Base-by-base conservation (phyloP, 2,113 vertebrate species). In the Paradoxurus hermaphroditus region DNA sequence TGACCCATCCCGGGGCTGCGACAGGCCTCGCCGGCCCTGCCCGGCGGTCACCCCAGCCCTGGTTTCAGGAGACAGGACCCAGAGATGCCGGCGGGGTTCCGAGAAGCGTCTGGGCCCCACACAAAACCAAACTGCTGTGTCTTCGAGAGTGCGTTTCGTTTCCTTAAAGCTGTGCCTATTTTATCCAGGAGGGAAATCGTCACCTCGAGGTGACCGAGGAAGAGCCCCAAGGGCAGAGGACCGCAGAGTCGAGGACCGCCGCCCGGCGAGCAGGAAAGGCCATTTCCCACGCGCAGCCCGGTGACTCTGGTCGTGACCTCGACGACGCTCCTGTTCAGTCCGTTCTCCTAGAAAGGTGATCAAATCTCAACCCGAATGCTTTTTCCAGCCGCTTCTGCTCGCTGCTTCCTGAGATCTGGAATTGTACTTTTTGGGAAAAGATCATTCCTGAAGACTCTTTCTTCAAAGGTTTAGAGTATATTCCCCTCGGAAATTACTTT, bases 391-490 rank as follows among this genome's bases (percentile, higher is more conserved):
- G 91, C 87, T 96, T 82, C 94, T 97, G 90, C 95, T 98, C 95
- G 85, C 90, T 97, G 91, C 95, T 98, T 98, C 98, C 90, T 98
- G 98, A 97, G 97, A 98, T 97, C 97, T 98, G 95, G 87, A 98
- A 98, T 97, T 98, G 89, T 93, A 97, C 92, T 98, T 98, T 98
- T 68, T 92, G 95, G 68, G 96, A 97, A 96, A 25, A 97, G 91
- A 96, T 97, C 41, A 97, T 98, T 98, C 98, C 95, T 91, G 1
- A 81, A 98, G 91, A 90, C 85, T 84, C 44, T 95, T 98, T 96
- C 96, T 89, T 91, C 94, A 97, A 86, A 94, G 89, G 84, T 97
- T 90, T 83, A 93, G 65, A 89, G 78, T 97, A 97, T 95, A 97
- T 51, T 67, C 78, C 97, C 97, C 96, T 98, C 98, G 98, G 97